Base-by-base conservation (phyloP, 2,888 invertebrate genomes). In the Physocephala rufipes region DNA sequence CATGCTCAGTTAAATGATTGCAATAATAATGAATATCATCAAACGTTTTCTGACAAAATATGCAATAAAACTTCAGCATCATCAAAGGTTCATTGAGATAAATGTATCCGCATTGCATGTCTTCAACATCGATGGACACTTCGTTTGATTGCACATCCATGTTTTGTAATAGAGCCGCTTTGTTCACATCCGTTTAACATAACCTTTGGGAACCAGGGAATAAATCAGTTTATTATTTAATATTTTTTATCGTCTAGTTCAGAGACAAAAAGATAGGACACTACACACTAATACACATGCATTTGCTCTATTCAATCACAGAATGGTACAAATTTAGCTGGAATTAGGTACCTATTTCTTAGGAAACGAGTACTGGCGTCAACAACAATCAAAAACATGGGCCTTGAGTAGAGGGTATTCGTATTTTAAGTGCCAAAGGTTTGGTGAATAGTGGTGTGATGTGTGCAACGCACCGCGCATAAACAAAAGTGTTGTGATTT, bases 11-110 rank as follows among this genome's bases (percentile, higher is more conserved):
- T 71, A 78, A 70, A 53, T 78, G 78, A 36, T 75, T 73, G 21
- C 78, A 78, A 58, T 75, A 78, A 53, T 73, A 74, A 55, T 78
- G 69, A 19, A 78, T 74, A 70, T 77, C 73, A 66, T 77, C 77
- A 62, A 73, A 77, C 9, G 72, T 74, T 66, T 74, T 72, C 16
- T 72, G 47, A 64, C 78, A 78, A 59, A 70, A 78, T 1, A 73
- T 72, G 45, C 78, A 78, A 72, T 66, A 74, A 64, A 74, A 78
- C 65, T 76, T 76, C 7, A 78, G 63, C 43, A 78, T 59, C 12
- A 75, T 75, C 47, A 75, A 58, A 4, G 67, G 53, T 66, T 73
- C 76, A 64, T 74, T 76, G 47, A 73, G 76, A n/a, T 74, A 75
- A 5, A 78, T 71, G 30, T 72, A 61, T 1, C 78, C 78, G 59